These are phyloP conservation scores for Zoanthus solanderi DNA, from an alignment of 92 coral and sea anemone species.

Conservation along the genomic window DNA sequence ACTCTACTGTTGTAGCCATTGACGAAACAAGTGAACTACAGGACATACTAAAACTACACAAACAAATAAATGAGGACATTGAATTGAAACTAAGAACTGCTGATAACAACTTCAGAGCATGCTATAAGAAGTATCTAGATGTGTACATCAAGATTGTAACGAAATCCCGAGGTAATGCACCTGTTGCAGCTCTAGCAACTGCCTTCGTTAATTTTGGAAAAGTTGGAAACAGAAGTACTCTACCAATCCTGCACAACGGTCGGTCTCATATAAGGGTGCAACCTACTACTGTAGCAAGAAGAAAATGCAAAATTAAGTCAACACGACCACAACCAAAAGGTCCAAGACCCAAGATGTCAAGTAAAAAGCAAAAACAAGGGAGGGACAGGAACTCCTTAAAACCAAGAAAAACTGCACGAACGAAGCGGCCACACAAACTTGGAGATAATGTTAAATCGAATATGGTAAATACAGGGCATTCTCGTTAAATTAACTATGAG, in stretches of 20 bases:
- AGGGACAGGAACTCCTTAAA: not conserved
- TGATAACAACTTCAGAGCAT: slow-evolving; percentile 20
- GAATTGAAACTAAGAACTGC: slow-evolving; percentile 32
- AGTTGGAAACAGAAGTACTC: slow-evolving; percentile 38
- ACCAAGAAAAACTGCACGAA: slow-evolving; percentile 2
- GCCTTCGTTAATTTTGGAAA: slow-evolving; percentile 69
- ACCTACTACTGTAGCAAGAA: not conserved
- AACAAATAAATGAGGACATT: slow-evolving; percentile 36
- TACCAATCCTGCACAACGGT: slow-evolving; percentile 64
- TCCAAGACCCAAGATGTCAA: slow-evolving; percentile 5
- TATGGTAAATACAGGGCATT: slow-evolving; percentile 22
- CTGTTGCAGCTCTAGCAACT: slow-evolving; percentile 55
- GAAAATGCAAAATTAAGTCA: slow-evolving; percentile 1
- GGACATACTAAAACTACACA: slow-evolving; percentile 52
- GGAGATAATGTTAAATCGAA: slow-evolving; percentile 5
- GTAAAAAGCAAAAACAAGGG: not conserved
- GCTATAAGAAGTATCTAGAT: slow-evolving; percentile 18
- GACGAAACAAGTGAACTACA: slow-evolving; percentile 12
- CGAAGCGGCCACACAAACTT: slow-evolving; percentile 1
- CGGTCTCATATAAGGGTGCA: not conserved
- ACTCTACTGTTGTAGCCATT: not conserved
- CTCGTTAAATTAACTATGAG: not conserved
- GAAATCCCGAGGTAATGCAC: slow-evolving; percentile 11
- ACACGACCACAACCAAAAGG: slow-evolving; percentile 1
- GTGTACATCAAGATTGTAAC: slow-evolving; percentile 23